Conservation (phyloP, 2,888 invertebrate species). For the Drosophila niveifrons region DNA sequence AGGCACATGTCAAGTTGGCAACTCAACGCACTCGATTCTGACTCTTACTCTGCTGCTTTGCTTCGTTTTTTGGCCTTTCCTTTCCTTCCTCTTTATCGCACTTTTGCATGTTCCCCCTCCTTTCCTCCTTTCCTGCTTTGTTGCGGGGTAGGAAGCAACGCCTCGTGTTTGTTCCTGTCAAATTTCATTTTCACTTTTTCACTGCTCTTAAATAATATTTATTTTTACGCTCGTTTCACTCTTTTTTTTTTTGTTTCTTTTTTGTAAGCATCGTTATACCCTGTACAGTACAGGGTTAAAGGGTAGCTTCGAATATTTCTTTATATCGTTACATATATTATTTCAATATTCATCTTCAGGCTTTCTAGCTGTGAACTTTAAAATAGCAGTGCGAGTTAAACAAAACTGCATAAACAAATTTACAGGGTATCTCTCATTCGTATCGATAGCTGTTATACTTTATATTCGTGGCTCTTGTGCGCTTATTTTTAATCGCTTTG, state of each 20-base stretch:
- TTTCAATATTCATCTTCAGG: no score
- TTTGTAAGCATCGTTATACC: slow-evolving; percentile 2
- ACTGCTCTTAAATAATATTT: slow-evolving; percentile 63
- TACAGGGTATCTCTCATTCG: slow-evolving; percentile 5
- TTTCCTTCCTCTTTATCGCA: neutral
- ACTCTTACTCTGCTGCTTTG: neutral
- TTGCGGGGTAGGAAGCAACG: slow-evolving; percentile 2
- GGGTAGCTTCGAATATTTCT: neutral
- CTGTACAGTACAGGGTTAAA: neutral
- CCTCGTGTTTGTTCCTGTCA: slow-evolving; percentile 57
- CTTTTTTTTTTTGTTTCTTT: neutral
- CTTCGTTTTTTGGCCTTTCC: no score
- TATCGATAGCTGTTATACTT: neutral
- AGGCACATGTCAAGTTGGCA: slow-evolving; percentile 34
- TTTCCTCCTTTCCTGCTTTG: no score
- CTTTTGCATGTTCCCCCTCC: no score
- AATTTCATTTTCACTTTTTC: slow-evolving; percentile 55
- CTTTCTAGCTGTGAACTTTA: no score
- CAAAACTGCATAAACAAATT: no score
- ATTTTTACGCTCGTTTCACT: slow-evolving; percentile 38
- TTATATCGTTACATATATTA: no score
- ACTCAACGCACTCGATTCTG: slow-evolving; percentile 10
- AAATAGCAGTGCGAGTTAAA: no score
- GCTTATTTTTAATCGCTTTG: slow-evolving; percentile 50
- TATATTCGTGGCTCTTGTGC: neutral